These are phyloP conservation scores for Mus musculus DNA, from an alignment of 2,113 vertebrate species.

Conservation along the genomic window GRCm39 chr13:109036501-109037000, in stretches of 20 bases:
- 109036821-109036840: background rate
- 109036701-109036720: slow-evolving; percentile 28
- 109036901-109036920: background rate
- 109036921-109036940: background rate
- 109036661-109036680: background rate
- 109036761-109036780: background rate
- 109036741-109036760: slow-evolving; percentile 54
- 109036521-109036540: background rate
- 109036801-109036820: background rate
- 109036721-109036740: slow-evolving; percentile 19
- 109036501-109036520: slow-evolving; percentile 41
- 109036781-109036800: slow-evolving; percentile 28
- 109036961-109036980: slow-evolving; percentile 16
- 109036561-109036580: background rate
- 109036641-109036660: background rate
- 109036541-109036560: background rate
- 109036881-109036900: background rate
- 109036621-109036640: slow-evolving; percentile 11
- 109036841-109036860: background rate
- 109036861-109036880: slow-evolving; percentile 2
- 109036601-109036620: background rate
- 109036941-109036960: background rate
- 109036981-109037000: slow-evolving; percentile 6
- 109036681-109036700: background rate
- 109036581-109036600: background rate